Base-by-base conservation (phyloP, 1,140 invertebrate species). In the Pogonomyrmex barbatus region DNA sequence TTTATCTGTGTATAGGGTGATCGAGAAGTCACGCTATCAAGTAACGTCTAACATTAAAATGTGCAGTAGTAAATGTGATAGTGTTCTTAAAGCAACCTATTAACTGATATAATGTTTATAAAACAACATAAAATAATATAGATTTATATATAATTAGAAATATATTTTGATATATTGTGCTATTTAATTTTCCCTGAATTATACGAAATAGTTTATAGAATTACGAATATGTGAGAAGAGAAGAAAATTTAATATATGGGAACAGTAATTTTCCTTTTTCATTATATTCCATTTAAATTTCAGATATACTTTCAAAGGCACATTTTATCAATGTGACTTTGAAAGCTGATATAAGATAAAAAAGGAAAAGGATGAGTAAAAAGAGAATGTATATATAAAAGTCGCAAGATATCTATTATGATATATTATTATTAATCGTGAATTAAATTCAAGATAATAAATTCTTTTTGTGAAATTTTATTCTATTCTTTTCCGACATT, bases 1-100 rank as follows among this genome's bases (percentile, higher is more conserved):
- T 79, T 83, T 83, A 83, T 83, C 79, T 83, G 42, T 73, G 8
- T 83, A 83, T 45, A 73, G 54, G 79, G 79, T 75, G 79, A 83
- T 83, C 68, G 68, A 83, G 56, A 83, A 83, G 54, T 82, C 67
- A 54, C 42, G 50, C 33, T 60, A 75, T 73, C 45, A 45, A 73
- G 30, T n/a, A 71, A 39, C 60, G 17, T 47, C 24, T 39, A 45
- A 70, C 14, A 58, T 47, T 47, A 30, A 42, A 4, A 58, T 56
- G 39, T 81, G 24, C 24, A 47, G 24, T 24, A 24, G 24, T 24
- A 24, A 0, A 24, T 24, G 24, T 47, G 10, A 2, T 10, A 14
- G 0, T 50, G 65, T 77, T 78, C 63, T 30, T 75, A 4, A 47
- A 30, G 39, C 14, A 79, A 52, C n/a, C 3, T 70, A 56, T 70